Percentiles rank a stretch among this genome's conserved stretches.
These are phyloP conservation scores for Atherix ibis DNA, from an alignment of 2,888 invertebrate genomes.

Conservation along the genomic window DNA sequence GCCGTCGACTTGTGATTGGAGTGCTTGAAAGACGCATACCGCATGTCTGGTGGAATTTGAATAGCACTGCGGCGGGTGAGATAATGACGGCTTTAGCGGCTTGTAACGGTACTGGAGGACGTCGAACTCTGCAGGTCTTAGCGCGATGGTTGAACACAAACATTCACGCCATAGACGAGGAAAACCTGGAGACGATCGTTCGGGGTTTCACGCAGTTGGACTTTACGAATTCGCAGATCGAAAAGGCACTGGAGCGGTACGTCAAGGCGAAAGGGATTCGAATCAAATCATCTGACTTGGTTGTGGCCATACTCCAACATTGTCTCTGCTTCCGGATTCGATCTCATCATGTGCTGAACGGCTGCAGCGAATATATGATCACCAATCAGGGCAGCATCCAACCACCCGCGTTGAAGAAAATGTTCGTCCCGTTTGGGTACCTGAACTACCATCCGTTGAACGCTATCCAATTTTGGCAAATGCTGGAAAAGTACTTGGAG, in stretches of 20 bases:
- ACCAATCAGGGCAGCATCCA: conserved; percentile 34
- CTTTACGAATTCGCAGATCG: conserved; percentile 39
- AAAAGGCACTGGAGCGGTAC: conserved; percentile 44
- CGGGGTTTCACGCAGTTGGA: conserved; percentile 38
- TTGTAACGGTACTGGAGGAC: conserved; percentile 31
- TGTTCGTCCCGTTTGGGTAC: conserved; percentile 44
- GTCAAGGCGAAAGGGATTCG: conserved; percentile 37
- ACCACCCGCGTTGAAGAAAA: conserved; percentile 37
- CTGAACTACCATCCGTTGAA: conserved; percentile 40
- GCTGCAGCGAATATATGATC: conserved; percentile 41
- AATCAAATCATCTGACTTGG: conserved; percentile 37
- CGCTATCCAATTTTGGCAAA: conserved; percentile 39
- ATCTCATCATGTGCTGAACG: conserved; percentile 40
- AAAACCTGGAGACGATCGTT: conserved; percentile 38
- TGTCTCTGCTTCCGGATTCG: conserved; percentile 42
- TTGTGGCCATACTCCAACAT: conserved; percentile 44
- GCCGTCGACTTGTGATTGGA: conserved; percentile 40
- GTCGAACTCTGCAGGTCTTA: conserved; percentile 30
- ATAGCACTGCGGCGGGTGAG: conserved; percentile 33
- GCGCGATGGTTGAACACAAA: conserved; percentile 44
- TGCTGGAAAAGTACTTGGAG: conserved; percentile 37
- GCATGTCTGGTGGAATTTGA: conserved; percentile 40
- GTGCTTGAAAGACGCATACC: conserved; percentile 42
- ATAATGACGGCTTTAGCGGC: conserved; percentile 34
- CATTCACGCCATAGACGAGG: conserved; percentile 43